These are phyloP conservation scores for Leptura quadrifasciata DNA, from an alignment of 2,888 invertebrate species.

Conservation along the genomic window DNA sequence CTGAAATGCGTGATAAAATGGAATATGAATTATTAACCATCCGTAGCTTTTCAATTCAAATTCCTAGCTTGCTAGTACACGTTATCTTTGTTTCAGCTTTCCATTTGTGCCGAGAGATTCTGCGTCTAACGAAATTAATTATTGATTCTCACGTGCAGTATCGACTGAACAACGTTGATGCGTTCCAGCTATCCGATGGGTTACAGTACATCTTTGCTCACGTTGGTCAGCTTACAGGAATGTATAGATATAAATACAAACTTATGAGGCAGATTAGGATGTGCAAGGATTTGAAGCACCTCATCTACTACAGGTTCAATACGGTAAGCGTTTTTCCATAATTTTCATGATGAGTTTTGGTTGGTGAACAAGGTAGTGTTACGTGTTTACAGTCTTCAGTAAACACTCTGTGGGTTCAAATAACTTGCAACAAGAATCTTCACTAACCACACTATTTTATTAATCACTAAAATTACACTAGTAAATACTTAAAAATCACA, in stretches of 20 bases:
- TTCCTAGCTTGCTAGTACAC: constrained; percentile 17
- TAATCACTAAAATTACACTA: too few relatives aligned
- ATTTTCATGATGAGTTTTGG: not conserved
- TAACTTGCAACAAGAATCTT: too few relatives aligned
- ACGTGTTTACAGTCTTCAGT: too few relatives aligned
- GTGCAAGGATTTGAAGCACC: constrained; percentile 99
- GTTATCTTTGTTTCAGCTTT: constrained; percentile 82
- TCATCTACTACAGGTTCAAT: constrained; percentile 99
- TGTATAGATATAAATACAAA: constrained; percentile 99
- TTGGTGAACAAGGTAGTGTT: too few relatives aligned
- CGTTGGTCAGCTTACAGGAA: constrained; percentile 99
- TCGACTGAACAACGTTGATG: constrained; percentile 98
- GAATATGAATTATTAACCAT: too few relatives aligned
- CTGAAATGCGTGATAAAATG: too few relatives aligned
- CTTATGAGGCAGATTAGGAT: constrained; percentile 99
- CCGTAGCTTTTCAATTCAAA: constrained; percentile 29
- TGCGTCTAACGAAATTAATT: constrained; percentile 97
- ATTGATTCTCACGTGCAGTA: constrained; percentile 99
- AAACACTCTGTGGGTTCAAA: too few relatives aligned
- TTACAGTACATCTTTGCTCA: constrained; percentile 99
- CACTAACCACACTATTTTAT: too few relatives aligned
- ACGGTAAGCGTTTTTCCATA: constrained; percentile 80
- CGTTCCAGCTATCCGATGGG: constrained; percentile 98
- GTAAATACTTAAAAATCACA: too few relatives aligned
- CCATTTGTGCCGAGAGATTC: constrained; percentile 98